Evolutionary conservation across 2,113 vertebrate genomes (phyloP), one percentile per base, ranked within the genome.

Genomic region (Neogobius melanostomus): DNA sequence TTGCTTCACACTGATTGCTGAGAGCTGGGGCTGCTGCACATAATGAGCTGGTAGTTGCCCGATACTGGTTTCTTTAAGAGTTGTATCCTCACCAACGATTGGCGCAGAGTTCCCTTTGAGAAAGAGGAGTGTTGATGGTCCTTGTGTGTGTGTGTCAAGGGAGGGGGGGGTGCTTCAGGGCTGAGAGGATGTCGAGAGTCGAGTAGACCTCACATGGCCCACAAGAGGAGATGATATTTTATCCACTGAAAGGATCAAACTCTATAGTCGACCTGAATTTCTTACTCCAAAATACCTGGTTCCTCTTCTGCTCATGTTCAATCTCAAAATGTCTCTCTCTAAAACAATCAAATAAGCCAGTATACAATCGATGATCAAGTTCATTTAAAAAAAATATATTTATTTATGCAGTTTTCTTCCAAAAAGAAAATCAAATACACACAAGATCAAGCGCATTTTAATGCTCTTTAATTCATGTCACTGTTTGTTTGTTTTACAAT

Each of bases 1-100:
- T 52, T 64, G n/a, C 68, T 88, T 89, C 82, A 80, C 86, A 82
- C 86, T 82, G 72, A 85, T 84, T 82, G 77, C 79, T 78, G 80
- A 85, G 81, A 73, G 75, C 73, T 72, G 71, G 21, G 54, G 81
- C 68, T 84, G 75, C 61, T 66, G 50, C 15, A 6, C 70, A 74
- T 73, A 65, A 79, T 85, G 60, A 74, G 70, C 74, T 81, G 75
- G 72, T 71, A 67, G 63, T 42, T 56, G 21, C 53, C 21, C 2
- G 36, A 60, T 61, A 61, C 59, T 61, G 44, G 59, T 71, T 49
- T 62, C 5, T 69, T 62, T 17, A 66, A 53, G 36, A 43, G 50
- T n/a, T 53, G 44, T 44, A 21, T 72, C 66, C 64, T 75, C 67
- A 69, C 52, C 64, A 56, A 68, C 64, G 71, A 44, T 70, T 57